Percentiles rank a stretch among this genome's conserved stretches.
These are phyloP conservation scores for Anthonomus grandis DNA, from an alignment of 1,140 invertebrate genomes.

Conservation along the genomic window DNA sequence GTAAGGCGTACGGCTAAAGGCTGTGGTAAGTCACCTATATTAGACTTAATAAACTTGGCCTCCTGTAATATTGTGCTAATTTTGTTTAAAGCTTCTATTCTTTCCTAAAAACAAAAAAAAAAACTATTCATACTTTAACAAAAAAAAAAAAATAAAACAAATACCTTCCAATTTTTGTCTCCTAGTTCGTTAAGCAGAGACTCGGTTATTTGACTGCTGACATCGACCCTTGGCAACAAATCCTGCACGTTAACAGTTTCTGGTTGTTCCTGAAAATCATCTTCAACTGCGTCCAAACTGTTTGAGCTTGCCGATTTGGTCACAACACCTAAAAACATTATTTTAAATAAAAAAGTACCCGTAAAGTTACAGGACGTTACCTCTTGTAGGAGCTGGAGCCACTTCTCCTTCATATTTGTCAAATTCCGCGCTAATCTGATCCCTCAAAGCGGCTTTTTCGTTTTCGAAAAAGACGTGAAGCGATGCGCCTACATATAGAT, in stretches of 20 bases:
- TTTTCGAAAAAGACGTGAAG: constrained; percentile 78
- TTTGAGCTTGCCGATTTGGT: constrained; percentile 54
- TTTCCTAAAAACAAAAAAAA: constrained; percentile 31
- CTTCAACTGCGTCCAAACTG: constrained; percentile 52
- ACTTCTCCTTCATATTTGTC: constrained; percentile 73
- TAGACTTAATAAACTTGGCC: constrained; percentile 75
- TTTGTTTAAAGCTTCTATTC: constrained; percentile 80
- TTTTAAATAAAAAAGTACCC: background rate
- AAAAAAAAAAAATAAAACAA: background rate
- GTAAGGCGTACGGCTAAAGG: constrained; percentile 70
- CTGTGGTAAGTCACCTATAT: constrained; percentile 78
- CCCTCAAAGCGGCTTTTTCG: constrained; percentile 80
- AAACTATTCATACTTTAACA: background rate
- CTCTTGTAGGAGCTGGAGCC: constrained; percentile 68
- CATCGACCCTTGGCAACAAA: constrained; percentile 73
- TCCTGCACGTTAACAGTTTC: constrained; percentile 60
- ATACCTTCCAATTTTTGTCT: constrained; percentile 95
- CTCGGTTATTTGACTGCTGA: constrained; percentile 82
- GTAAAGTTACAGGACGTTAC: constrained; percentile 43
- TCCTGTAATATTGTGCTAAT: constrained; percentile 71
- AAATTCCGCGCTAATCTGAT: constrained; percentile 84
- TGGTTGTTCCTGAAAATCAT: constrained; percentile 46
- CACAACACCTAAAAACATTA: constrained; percentile 40
- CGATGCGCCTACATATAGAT: constrained; percentile 76
- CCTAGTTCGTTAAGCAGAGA: constrained; percentile 74